Conservation (phyloP, 2,888 invertebrate genomes). For the Octonoba sinensis region DNA sequence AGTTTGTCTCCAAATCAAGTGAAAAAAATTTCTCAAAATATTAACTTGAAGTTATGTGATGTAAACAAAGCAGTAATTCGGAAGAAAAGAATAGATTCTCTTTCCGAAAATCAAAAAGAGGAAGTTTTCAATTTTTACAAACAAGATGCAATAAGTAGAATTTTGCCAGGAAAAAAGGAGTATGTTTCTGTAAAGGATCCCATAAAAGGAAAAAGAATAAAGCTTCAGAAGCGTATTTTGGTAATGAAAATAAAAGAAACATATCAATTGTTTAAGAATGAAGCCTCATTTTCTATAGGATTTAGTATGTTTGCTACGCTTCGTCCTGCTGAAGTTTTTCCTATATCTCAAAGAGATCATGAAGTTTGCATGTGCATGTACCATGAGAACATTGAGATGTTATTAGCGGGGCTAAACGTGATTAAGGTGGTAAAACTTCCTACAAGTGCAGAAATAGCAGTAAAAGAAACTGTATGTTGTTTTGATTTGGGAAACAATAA, state of each 20-base stretch:
- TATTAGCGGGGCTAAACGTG: no score
- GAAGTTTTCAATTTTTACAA: background rate
- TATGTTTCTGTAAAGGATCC: slow-evolving; percentile 8
- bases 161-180: slow-evolving; percentile 1
- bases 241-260: background rate
- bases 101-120: background rate
- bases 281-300: background rate
- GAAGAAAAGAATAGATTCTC: background rate
- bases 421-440: no score
- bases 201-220: background rate
- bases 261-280: background rate
- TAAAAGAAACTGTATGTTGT: no score
- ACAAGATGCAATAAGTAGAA: slow-evolving; percentile 5
- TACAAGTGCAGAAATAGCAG: no score
- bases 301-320: background rate
- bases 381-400: background rate
- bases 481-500: no score
- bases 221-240: background rate
- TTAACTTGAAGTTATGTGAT: background rate
- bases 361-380: slow-evolving; percentile 2
- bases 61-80: background rate
- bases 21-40: background rate
- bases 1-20: background rate
- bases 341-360: background rate
- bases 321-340: background rate